Percentiles rank a stretch among this genome's conserved stretches.
Conservation (phyloP, 2,113 vertebrate genomes). For the Neomonachus schauinslandi region DNA sequence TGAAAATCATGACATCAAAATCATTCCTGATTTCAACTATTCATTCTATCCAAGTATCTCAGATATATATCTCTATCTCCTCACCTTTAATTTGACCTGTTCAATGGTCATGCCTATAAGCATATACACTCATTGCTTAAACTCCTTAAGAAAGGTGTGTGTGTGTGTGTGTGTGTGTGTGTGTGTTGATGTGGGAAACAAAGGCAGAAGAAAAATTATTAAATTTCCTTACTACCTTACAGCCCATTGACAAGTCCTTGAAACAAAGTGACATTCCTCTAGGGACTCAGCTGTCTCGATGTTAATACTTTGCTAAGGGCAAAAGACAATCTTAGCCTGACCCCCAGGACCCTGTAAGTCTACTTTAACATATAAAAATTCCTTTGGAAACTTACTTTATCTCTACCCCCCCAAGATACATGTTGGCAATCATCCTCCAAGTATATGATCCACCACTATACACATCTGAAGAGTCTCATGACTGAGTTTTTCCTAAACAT, state of each 20-base stretch:
- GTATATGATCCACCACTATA: not conserved
- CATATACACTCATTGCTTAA: not conserved
- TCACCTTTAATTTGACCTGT: not conserved
- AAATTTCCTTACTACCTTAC: not conserved
- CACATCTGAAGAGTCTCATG: not conserved
- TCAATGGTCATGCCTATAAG: not conserved
- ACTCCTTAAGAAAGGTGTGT: not conserved
- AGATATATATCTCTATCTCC: not conserved
- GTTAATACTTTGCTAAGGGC: not conserved
- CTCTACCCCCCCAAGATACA: not conserved
- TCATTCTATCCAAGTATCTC: not conserved
- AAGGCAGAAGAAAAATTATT: not conserved
- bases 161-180: not conserved
- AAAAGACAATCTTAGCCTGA: not conserved
- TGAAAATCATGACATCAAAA: conserved; percentile 39
- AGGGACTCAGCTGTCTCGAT: not conserved
- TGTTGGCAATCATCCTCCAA: not conserved
- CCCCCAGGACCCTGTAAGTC: not conserved
- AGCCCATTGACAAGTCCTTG: not conserved
- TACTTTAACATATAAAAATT: not conserved
- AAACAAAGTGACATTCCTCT: not conserved
- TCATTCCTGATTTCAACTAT: conserved; percentile 16
- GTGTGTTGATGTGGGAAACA: not conserved
- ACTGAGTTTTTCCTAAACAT: not conserved
- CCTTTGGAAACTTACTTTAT: not conserved